Evolutionary conservation across 2,113 vertebrate species (phyloP).

Genomic region (Engystomops pustulosus): DNA sequence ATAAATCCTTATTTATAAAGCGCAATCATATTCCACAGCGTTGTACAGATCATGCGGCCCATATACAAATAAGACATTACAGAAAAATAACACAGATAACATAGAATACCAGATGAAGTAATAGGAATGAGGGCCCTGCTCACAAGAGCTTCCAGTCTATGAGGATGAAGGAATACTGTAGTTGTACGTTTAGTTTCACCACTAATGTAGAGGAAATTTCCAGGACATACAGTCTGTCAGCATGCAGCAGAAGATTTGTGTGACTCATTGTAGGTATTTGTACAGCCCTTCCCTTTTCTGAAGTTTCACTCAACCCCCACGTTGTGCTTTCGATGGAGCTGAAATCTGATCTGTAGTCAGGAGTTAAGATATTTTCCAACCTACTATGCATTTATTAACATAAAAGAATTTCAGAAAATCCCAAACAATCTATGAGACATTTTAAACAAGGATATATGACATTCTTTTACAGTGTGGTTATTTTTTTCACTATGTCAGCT

Average conservation of each 20-base stretch:
- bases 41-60: too few species aligned
- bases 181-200: too few species aligned
- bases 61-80: too few species aligned
- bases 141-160: too few species aligned
- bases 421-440: not conserved
- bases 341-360: constrained; percentile 41
- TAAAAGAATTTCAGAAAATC: constrained; percentile 28
- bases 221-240: not conserved
- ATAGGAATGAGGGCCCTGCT: too few species aligned
- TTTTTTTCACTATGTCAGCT: too few species aligned
- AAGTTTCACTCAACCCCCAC: constrained; percentile 51
- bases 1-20: too few species aligned
- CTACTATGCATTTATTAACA: constrained; percentile 27
- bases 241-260: not conserved
- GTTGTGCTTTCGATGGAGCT: constrained; percentile 30
- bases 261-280: not conserved
- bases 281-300: constrained; percentile 44
- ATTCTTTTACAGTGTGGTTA: not conserved
- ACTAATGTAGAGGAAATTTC: not conserved
- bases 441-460: not conserved
- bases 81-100: too few species aligned
- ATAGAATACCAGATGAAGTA: too few species aligned
- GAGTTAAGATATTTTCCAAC: constrained; percentile 15
- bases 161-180: too few species aligned
- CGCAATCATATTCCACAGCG: too few species aligned